phyloP scores from a whole-genome alignment of 1,140 invertebrate species.

The Drosophila willistoni region DNA sequence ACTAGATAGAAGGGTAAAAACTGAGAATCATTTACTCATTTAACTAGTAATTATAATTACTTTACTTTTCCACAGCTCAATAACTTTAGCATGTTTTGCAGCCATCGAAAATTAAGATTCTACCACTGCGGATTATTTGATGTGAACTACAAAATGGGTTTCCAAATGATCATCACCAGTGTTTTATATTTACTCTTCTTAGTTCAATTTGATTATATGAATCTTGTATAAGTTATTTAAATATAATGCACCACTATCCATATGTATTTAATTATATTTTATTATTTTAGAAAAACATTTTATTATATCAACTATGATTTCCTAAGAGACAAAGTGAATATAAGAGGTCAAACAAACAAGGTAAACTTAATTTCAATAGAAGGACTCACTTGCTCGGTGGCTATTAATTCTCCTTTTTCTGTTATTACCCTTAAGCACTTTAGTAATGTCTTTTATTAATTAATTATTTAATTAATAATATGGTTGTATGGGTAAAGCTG shows the following conservation, averaged over 20 bases:
- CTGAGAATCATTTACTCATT: neutral
- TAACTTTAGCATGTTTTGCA: constrained; percentile 44
- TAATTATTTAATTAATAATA: neutral
- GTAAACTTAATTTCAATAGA: too few species aligned
- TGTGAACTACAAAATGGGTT: constrained; percentile 54
- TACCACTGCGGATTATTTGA: constrained; percentile 48
- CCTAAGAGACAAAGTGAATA: too few species aligned
- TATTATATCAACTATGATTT: too few species aligned
- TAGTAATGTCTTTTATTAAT: neutral
- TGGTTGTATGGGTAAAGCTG: neutral
- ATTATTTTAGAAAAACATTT: too few species aligned
- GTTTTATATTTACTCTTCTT: constrained; percentile 54
- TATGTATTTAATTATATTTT: too few species aligned
- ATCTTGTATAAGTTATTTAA: constrained; percentile 13
- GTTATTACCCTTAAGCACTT: neutral
- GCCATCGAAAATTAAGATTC: constrained; percentile 35
- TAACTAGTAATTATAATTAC: too few species aligned
- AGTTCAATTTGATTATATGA: constrained; percentile 58
- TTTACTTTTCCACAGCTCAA: constrained; percentile 19
- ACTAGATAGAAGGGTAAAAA: constrained; percentile 40
- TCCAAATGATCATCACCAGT: constrained; percentile 41
- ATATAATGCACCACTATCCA: too few species aligned
- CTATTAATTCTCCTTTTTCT: neutral
- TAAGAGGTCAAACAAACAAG: too few species aligned
- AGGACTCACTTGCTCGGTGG: neutral